Percentiles rank a stretch among this genome's conserved stretches.
Conservation (phyloP, 2,888 invertebrate genomes). For the Spisula subtruncata region DNA sequence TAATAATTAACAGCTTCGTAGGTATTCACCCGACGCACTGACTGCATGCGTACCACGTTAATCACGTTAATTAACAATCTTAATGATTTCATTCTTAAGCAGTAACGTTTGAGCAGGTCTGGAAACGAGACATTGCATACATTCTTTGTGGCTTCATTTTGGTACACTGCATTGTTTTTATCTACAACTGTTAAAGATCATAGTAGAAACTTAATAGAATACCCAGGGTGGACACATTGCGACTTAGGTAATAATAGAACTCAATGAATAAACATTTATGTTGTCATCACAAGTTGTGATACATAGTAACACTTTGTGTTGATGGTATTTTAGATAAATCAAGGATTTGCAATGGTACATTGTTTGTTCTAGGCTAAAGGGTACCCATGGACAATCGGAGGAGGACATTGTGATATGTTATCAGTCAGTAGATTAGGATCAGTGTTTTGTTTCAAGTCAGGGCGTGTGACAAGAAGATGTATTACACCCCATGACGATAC, state of each 20-base stretch:
- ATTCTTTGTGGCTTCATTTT: slow-evolving; percentile 37
- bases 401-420: neutral
- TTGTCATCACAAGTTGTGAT: slow-evolving; percentile 24
- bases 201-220: neutral
- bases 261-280: slow-evolving; percentile 26
- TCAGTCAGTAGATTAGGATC: neutral
- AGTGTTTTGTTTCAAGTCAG: slow-evolving; percentile 38
- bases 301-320: slow-evolving; percentile 34
- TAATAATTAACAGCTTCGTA: neutral
- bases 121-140: neutral
- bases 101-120: neutral
- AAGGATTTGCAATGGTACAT: neutral
- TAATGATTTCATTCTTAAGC: neutral
- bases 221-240: slow-evolving; percentile 21
- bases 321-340: slow-evolving; percentile 24
- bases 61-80: neutral
- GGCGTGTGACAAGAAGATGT: slow-evolving; percentile 50
- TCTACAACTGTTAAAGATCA: neutral
- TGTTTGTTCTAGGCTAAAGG: slow-evolving; percentile 35
- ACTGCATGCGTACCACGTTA: neutral
- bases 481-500: slow-evolving; percentile 28
- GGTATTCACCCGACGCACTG: neutral
- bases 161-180: neutral
- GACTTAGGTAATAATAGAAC: neutral
- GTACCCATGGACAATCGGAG: slow-evolving; percentile 22